phyloP scores from a whole-genome alignment of 2,113 vertebrate species.

The Hydrolagus affinis region DNA sequence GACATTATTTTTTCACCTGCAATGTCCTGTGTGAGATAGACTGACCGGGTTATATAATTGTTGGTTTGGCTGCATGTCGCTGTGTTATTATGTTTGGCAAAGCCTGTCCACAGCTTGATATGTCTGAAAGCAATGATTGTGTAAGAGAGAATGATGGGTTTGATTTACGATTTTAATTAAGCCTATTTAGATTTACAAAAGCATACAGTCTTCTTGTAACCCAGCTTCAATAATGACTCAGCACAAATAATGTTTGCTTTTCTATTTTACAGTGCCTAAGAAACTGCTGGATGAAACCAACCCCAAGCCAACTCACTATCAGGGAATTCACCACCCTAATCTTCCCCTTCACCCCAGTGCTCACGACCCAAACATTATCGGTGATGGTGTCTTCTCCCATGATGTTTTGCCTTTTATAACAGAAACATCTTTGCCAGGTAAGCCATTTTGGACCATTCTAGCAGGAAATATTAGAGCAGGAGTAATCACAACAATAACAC shows the following conservation, averaged over 20 bases:
- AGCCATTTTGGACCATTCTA: slow-evolving; percentile 28
- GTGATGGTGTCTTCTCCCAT: slow-evolving; percentile 61
- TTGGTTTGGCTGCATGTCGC: not conserved
- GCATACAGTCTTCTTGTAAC: not conserved
- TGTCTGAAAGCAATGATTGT: not conserved
- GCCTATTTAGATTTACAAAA: not conserved
- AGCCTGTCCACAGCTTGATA: not conserved
- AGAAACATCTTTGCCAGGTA: slow-evolving; percentile 61
- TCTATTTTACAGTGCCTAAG: slow-evolving; percentile 65
- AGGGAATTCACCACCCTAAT: slow-evolving; percentile 49
- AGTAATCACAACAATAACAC: not conserved
- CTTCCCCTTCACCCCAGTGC: slow-evolving; percentile 44
- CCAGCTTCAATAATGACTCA: slow-evolving; percentile 10
- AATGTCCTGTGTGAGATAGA: not conserved
- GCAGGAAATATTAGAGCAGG: not conserved
- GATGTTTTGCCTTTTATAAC: slow-evolving; percentile 60
- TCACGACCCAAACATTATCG: slow-evolving; percentile 72
- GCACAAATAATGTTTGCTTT: not conserved
- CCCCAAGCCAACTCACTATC: slow-evolving; percentile 53
- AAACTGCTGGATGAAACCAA: slow-evolving; percentile 70
- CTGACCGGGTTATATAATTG: not conserved
- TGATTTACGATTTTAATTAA: slow-evolving; percentile 16
- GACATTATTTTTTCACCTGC: not conserved
- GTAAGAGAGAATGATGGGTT: not conserved
- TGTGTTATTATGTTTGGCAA: not conserved